Evolutionary conservation across 2,888 invertebrate species (phyloP).

Genomic region (Dicyrtomina minuta): DNA sequence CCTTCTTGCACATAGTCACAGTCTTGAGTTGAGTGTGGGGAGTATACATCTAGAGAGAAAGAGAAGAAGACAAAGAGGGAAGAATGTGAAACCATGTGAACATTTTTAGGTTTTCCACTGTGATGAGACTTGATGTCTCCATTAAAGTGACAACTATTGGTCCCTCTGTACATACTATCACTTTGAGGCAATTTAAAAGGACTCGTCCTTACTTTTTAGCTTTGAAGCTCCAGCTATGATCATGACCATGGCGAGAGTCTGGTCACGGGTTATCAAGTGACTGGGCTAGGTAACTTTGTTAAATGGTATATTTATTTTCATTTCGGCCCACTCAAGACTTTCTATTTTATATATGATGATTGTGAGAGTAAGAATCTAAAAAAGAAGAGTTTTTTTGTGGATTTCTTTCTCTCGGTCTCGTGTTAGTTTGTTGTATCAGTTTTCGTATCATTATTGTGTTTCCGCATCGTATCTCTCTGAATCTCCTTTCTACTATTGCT

Average conservation of each 20-base stretch:
- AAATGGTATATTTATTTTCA: slow-evolving; percentile 1
- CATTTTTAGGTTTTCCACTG: slow-evolving; percentile 17
- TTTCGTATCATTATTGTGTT: too few species aligned
- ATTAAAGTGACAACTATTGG: slow-evolving; percentile 29
- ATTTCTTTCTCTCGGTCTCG: neutral
- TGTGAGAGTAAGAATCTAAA: slow-evolving; percentile 2
- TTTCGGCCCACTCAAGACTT: neutral
- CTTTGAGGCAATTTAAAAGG: slow-evolving; percentile 13
- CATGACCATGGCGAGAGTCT: neutral
- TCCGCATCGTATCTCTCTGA: too few species aligned
- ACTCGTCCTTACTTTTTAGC: neutral
- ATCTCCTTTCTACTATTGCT: too few species aligned
- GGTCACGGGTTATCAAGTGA: neutral
- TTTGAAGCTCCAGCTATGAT: too few species aligned
- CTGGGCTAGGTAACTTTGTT: too few species aligned
- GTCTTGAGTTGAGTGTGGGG: neutral
- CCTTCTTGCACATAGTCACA: too few species aligned
- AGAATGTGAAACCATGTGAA: neutral
- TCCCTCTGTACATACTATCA: neutral
- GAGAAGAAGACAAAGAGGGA: neutral
- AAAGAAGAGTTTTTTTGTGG: too few species aligned
- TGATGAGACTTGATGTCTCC: slow-evolving; percentile 29
- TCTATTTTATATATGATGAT: neutral
- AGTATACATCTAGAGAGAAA: neutral
- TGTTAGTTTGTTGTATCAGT: neutral